Percentiles rank a stretch among this genome's conserved stretches.
Evolutionary conservation across 23 tunicate genomes (phyloP).

Genomic region (Halocynthia aurantium): DNA sequence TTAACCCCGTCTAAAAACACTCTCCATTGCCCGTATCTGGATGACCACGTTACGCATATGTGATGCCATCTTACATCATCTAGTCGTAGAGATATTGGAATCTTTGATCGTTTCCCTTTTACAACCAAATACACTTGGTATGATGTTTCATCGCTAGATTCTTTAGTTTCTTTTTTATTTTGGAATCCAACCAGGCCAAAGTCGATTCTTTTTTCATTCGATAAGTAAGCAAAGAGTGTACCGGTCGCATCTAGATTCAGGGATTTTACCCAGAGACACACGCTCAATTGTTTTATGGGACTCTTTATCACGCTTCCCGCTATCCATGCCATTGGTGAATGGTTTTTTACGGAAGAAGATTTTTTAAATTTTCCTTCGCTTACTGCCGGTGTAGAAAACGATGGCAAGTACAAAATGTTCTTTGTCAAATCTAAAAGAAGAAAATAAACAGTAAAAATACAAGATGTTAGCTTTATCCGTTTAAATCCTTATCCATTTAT

Average conservation of each 20-base stretch:
- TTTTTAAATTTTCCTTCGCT: no score
- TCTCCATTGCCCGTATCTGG: slow-evolving; percentile 25
- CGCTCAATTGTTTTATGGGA: neutral
- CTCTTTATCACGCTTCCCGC: slow-evolving; percentile 11
- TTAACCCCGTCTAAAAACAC: slow-evolving; percentile 3
- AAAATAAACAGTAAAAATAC: no score
- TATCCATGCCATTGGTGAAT: slow-evolving; percentile 13
- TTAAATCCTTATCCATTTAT: no score
- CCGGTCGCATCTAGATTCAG: slow-evolving; percentile 11
- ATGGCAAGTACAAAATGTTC: no score
- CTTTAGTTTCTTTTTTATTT: slow-evolving; percentile 3
- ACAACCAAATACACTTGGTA: slow-evolving; percentile 3
- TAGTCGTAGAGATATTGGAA: slow-evolving; percentile 9
- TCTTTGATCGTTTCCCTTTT: slow-evolving; percentile 18
- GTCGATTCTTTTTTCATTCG: neutral
- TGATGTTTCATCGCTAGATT: neutral
- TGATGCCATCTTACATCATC: slow-evolving; percentile 37
- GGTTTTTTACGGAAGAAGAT: no score
- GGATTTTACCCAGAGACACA: slow-evolving; percentile 25
- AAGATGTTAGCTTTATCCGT: no score
- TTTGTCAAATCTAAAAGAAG: no score
- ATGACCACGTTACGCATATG: slow-evolving; percentile 20
- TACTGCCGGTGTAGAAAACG: no score
- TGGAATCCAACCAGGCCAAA: slow-evolving; percentile 12
- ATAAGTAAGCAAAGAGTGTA: slow-evolving; percentile 17